phyloP scores from a whole-genome alignment of 2,113 vertebrate genomes.

The Podarcis cretensis region DNA sequence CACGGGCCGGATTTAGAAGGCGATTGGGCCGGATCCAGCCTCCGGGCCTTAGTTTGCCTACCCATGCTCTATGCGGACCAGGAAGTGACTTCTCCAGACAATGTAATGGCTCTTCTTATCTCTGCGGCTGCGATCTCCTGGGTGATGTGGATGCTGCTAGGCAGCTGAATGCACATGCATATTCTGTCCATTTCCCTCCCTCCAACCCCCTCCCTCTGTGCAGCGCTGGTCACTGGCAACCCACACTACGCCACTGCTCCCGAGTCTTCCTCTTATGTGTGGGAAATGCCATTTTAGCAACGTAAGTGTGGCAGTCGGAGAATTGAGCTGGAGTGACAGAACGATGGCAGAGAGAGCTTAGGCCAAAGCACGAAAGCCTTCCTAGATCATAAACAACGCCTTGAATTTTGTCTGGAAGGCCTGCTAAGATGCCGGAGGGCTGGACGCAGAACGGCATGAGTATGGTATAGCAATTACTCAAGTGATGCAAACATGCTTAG shows the following conservation, averaged over 20 bases:
- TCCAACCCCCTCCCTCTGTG: too few relatives aligned
- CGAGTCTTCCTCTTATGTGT: background rate
- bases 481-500: background rate
- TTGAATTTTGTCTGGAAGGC: background rate
- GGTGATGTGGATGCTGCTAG: too few relatives aligned
- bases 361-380: background rate
- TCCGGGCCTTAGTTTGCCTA: too few relatives aligned
- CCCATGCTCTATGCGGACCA: too few relatives aligned
- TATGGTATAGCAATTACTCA: slow-evolving; percentile 24
- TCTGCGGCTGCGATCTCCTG: too few relatives aligned
- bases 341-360: background rate
- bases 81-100: too few relatives aligned
- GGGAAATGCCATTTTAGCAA: background rate
- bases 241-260: background rate
- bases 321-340: background rate
- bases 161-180: too few relatives aligned
- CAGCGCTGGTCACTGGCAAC: too few relatives aligned
- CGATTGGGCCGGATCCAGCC: too few relatives aligned
- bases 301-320: background rate
- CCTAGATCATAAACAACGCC: background rate
- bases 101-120: too few relatives aligned
- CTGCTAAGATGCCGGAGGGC: background rate
- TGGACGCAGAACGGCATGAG: background rate
- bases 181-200: too few relatives aligned
- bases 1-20: too few relatives aligned